Percentiles rank a stretch among this genome's conserved stretches.
Evolutionary conservation across 2,888 invertebrate species (phyloP).

Genomic region (Drosophila birchii): DNA sequence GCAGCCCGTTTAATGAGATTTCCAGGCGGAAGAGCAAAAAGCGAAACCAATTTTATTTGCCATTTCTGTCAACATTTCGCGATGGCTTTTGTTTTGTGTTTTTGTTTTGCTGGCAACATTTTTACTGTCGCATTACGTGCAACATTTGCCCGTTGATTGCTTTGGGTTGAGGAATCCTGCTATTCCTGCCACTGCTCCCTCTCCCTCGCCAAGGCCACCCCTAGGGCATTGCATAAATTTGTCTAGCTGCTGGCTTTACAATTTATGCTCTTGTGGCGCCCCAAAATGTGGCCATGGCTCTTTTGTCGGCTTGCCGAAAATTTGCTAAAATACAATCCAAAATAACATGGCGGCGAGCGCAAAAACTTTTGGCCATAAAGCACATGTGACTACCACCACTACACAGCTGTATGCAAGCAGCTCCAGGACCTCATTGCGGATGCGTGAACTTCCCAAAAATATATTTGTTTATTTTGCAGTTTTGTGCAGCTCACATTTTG

Average conservation of each 20-base stretch:
- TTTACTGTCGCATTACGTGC: constrained; percentile 57
- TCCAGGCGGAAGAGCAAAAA: constrained; percentile 50
- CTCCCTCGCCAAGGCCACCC: constrained; percentile 18
- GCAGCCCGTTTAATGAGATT: constrained; percentile 66
- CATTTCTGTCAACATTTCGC: constrained; percentile 40
- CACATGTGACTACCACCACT: constrained; percentile 66
- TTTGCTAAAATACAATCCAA: constrained; percentile 75
- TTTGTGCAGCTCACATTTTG: constrained; percentile 23
- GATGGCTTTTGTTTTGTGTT: constrained; percentile 7
- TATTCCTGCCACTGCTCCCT: background rate
- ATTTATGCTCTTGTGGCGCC: constrained; percentile 71
- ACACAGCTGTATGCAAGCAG: constrained; percentile 1
- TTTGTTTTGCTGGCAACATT: constrained; percentile 55
- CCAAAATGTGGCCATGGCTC: constrained; percentile 63
- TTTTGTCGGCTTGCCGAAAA: constrained; percentile 70
- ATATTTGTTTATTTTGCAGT: constrained; percentile 47
- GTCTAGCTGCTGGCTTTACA: constrained; percentile 58
- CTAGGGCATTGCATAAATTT: constrained; percentile 75
- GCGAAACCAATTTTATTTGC: constrained; percentile 53
- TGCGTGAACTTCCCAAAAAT: constrained; percentile 20
- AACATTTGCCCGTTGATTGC: constrained; percentile 62
- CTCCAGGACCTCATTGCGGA: constrained; percentile 18
- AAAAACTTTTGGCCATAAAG: constrained; percentile 67
- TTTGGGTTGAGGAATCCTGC: constrained; percentile 7
- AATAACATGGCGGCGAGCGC: constrained; percentile 26